These are phyloP conservation scores for Andrena hattorfiana DNA, from an alignment of 2,888 invertebrate species.

Conservation along the genomic window DNA sequence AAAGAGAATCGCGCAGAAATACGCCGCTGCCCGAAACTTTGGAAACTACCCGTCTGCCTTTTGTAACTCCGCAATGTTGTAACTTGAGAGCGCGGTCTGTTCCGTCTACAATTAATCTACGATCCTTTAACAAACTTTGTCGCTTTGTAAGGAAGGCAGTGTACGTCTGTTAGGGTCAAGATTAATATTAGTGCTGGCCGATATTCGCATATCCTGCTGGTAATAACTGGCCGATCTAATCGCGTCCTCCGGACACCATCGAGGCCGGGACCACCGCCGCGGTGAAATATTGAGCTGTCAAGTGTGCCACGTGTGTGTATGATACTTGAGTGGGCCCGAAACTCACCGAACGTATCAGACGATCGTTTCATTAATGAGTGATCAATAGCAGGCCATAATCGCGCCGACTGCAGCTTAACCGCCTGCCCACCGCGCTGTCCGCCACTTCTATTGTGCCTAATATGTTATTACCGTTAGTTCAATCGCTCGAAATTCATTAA, in stretches of 20 bases:
- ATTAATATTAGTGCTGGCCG: conserved; percentile 50
- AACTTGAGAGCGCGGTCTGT: too few relatives aligned
- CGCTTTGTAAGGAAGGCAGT: neutral
- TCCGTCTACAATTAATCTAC: too few relatives aligned
- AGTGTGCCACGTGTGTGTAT: conserved; percentile 53
- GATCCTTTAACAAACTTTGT: too few relatives aligned
- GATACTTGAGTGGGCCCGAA: conserved; percentile 61
- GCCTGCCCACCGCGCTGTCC: conserved; percentile 34
- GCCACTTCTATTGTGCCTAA: conserved; percentile 35
- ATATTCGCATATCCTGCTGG: conserved; percentile 49
- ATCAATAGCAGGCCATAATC: conserved; percentile 59
- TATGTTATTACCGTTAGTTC: conserved; percentile 60
- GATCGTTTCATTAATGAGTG: conserved; percentile 68
- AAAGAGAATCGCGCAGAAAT: neutral
- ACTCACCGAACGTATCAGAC: conserved; percentile 65
- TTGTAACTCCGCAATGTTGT: too few relatives aligned
- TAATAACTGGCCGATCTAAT: conserved; percentile 60
- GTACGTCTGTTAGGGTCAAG: conserved; percentile 13
- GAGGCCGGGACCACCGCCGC: conserved; percentile 36
- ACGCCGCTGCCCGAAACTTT: neutral
- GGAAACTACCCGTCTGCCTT: too few relatives aligned
- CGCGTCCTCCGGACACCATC: conserved; percentile 50
- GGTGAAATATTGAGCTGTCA: conserved; percentile 66
- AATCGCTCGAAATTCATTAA: conserved; percentile 56
- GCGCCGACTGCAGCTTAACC: conserved; percentile 59